Evolutionary conservation across 2,113 vertebrate genomes (phyloP), one percentile per base, ranked within the genome.

Genomic region (Chloebia gouldiae): DNA sequence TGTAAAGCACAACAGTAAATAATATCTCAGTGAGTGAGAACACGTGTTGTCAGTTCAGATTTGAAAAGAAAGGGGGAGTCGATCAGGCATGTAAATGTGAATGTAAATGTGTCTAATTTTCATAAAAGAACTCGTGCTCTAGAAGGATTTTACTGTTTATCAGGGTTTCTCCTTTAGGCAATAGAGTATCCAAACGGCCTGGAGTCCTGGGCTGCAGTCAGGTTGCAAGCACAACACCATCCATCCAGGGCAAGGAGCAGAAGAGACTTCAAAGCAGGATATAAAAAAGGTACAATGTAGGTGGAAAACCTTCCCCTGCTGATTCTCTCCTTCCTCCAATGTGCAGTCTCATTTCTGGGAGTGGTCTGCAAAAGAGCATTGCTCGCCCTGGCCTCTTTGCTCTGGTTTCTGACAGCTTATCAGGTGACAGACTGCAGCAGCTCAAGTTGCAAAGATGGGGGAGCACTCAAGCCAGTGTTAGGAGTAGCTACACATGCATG

Each of bases 121-220:
- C 86, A 59, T 81, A 65, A 92, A 83, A 35, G 65, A 61, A 40
- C 60, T 47, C 68, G 45, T 20, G n/a, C 28, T 79, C 20, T 54
- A 68, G 56, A 75, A 86, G 30, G 69, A 39, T 93, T 94, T 93
- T 71, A 33, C 60, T 28, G 23, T 24, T 60, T 64, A 70, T 30
- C 60, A 35, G 35, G 45, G 44, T 89, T 96, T 85, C 51, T 95
- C 28, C 70, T 92, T 88, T 66, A 81, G 76, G 88, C 71, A 79
- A 33, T 9, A 75, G 60, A 81, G 39, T 40, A 72, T 73, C 69
- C 56, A 70, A 91, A 42, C 42, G 39, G 57, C 51, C 42, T 45
- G 61, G 54, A 86, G 31, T 42, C 54, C 12, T 76, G 66, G 79
- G 70, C 8, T 70, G 27, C 10, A 47, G 88, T 81, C 79, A 90